These are phyloP conservation scores for Nanorana parkeri DNA, from an alignment of 2,113 vertebrate species.

Conservation along the genomic window DNA sequence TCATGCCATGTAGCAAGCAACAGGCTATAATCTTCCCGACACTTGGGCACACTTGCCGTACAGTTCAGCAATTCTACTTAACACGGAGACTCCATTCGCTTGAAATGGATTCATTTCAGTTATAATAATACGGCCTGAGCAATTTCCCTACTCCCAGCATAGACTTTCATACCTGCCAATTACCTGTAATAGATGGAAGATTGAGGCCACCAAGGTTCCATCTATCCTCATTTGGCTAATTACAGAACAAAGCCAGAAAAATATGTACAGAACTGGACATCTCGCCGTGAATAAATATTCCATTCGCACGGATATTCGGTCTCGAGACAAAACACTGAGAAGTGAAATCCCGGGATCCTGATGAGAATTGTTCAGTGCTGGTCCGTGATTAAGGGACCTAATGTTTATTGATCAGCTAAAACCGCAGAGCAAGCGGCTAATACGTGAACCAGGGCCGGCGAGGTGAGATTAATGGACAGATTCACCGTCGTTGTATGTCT, in stretches of 20 bases:
- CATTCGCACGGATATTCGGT: slow-evolving; percentile 8
- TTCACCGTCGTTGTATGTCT: background rate
- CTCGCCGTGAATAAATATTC: background rate
- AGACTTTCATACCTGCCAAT: slow-evolving; percentile 27
- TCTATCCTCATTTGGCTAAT: slow-evolving; percentile 23
- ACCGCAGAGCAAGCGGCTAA: slow-evolving; percentile 16
- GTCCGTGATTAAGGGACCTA: slow-evolving; percentile 3
- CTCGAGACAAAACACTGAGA: background rate
- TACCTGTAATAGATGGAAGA: slow-evolving; percentile 35
- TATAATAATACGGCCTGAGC: slow-evolving; percentile 17
- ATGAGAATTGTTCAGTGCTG: background rate
- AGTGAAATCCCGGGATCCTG: background rate
- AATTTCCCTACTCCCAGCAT: slow-evolving; percentile 4
- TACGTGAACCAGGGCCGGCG: background rate
- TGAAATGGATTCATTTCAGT: slow-evolving; percentile 9
- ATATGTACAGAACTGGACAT: background rate
- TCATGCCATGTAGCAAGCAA: too few species aligned
- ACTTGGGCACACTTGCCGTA: background rate
- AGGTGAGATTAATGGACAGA: slow-evolving; percentile 12
- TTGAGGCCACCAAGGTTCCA: slow-evolving; percentile 23
- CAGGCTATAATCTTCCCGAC: too few species aligned
- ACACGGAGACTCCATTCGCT: background rate
- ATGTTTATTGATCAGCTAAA: slow-evolving; percentile 38
- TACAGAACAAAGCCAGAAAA: background rate
- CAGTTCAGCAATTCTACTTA: background rate